Base-by-base conservation (phyloP, 2,797 vertebrate species). In the Novumbra hubbsi region DNA sequence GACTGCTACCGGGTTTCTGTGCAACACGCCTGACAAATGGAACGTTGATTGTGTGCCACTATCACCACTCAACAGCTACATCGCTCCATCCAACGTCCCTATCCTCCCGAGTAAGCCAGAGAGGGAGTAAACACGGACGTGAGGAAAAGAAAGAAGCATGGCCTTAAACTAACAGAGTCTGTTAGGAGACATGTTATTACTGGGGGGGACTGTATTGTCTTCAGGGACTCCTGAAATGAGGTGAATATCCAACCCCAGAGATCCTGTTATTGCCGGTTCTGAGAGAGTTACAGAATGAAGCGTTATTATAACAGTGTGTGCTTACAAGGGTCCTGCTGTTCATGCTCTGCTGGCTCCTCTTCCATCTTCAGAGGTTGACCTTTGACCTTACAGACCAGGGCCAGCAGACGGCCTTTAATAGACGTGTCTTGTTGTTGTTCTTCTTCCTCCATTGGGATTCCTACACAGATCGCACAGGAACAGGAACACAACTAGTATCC, bases 401-500 rank as follows among this genome's bases (percentile, higher is more conserved):
- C 92, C 73, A 97, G 83, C 38, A 99, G 94, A 65, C 95, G 96
- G 49, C 95, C 95, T 86, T 91, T 94, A 88, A 97, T 95, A 12
- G 97, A 97, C 1, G 91, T 91, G 72, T 95, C 94, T 66, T 95
- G 94, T 11, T 95, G 93, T 19, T 96, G 94, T n/a, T 96, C 94
- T 1, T 97, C 95, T 38, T 96, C 95, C 84, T 98, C 96, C 87
- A 95, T 90, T 12, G 98, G 98, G 89, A 98, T 96, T 80, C 98
- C 98, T 98, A 77, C 9, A 77, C 72, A n/a, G 55, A 76, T 11
- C 75, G 8, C n/a, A 19, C n/a, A 6, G 3, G 16, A 11, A 52
- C 49, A 66, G 2, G 6, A 21, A 57, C 48, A n/a, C 28, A 17
- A n/a, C 49, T 73, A 73, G 63, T 45, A 50, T 16, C n/a, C 28